Evolutionary conservation across 1,140 invertebrate species (phyloP).

Genomic region (Drosophila fuyamai): DNA sequence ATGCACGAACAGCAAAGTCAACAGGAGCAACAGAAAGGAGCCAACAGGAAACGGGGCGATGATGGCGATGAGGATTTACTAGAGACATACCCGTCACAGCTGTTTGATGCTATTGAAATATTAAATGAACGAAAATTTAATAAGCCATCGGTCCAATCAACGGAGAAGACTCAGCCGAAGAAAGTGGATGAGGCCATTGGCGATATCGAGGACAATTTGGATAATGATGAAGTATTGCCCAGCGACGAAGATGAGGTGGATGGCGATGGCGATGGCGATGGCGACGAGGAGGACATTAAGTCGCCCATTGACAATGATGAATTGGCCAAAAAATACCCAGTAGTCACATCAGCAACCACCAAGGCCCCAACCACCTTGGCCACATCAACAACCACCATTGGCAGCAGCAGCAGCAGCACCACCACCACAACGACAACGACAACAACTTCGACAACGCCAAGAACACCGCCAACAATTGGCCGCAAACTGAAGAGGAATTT

Average conservation of each 20-base stretch:
- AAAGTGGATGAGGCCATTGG: constrained; percentile 58
- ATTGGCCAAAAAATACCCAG: constrained; percentile 43
- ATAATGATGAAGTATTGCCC: constrained; percentile 61
- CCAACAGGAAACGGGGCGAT: constrained; percentile 9
- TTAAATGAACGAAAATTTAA: constrained; percentile 80
- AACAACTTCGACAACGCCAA: constrained; percentile 16
- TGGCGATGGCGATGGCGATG: neutral
- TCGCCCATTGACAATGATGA: constrained; percentile 66
- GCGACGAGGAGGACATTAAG: constrained; percentile 50
- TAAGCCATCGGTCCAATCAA: constrained; percentile 45
- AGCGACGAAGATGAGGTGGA: neutral
- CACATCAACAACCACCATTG: neutral
- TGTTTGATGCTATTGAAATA: constrained; percentile 77
- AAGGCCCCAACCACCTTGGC: constrained; percentile 5
- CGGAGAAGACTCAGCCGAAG: constrained; percentile 1
- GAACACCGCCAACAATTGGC: constrained; percentile 23
- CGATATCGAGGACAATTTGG: constrained; percentile 73
- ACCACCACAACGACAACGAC: constrained; percentile 17
- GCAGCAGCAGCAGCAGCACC: neutral
- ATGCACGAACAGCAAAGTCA: constrained; percentile 69
- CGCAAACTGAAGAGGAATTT: constrained; percentile 54
- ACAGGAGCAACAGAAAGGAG: constrained; percentile 37
- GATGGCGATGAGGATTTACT: constrained; percentile 6
- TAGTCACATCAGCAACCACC: constrained; percentile 14
- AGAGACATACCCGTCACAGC: constrained; percentile 40